phyloP scores from a whole-genome alignment of 2,113 vertebrate species.

The Equus przewalskii region DNA sequence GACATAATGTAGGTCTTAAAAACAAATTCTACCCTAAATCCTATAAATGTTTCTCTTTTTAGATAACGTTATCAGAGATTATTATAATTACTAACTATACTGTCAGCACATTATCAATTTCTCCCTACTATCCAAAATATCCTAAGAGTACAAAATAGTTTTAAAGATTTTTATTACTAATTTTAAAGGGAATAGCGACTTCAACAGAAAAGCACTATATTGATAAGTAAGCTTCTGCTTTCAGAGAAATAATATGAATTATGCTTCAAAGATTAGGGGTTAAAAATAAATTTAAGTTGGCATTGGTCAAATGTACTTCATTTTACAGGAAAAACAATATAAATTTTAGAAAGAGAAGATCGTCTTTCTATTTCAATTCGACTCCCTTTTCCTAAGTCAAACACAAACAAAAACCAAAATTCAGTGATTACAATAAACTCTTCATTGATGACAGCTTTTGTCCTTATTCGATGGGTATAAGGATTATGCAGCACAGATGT shows the following conservation, averaged over 20 bases:
- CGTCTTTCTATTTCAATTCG: slow-evolving; percentile 5
- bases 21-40: slow-evolving; percentile 28
- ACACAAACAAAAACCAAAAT: slow-evolving; percentile 54
- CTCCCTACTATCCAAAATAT: slow-evolving; percentile 25
- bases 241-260: slow-evolving; percentile 18
- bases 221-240: slow-evolving; percentile 39
- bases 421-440: slow-evolving; percentile 16
- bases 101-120: not conserved
- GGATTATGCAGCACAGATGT: not conserved
- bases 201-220: not conserved
- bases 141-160: slow-evolving; percentile 9
- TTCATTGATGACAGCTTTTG: not conserved
- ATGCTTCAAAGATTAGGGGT: slow-evolving; percentile 7
- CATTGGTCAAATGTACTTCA: slow-evolving; percentile 38
- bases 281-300: slow-evolving; percentile 56
- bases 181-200: slow-evolving; percentile 48
- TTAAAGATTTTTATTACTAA: slow-evolving; percentile 50
- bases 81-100: slow-evolving; percentile 50
- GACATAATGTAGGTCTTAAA: not conserved
- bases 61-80: not conserved
- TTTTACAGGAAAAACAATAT: not conserved
- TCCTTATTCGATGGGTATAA: not conserved
- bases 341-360: not conserved
- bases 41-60: slow-evolving; percentile 10
- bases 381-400: not conserved